Base-by-base conservation (phyloP, 2,888 invertebrate genomes). In the Coleophora deauratella region DNA sequence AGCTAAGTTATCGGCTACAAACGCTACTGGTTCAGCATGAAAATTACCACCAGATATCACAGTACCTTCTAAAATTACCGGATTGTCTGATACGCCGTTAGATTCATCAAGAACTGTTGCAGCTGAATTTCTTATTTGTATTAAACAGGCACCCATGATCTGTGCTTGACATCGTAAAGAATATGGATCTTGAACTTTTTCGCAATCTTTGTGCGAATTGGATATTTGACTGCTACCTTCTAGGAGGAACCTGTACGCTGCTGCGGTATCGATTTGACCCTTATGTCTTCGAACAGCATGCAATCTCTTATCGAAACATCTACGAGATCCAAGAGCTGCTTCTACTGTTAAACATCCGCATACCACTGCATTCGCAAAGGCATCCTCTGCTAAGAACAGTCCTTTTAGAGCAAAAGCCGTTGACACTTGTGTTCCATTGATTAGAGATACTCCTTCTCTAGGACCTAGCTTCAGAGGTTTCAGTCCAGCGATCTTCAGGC, bases 111-210 rank as follows among this genome's bases (percentile, higher is more conserved):
- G 15, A 9, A 41, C 14, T 12, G 32, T 32, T 13, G 36, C 32
- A n/a, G 41, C 36, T 27, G 36, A 31, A 13, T 37, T 14, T 12
- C 36, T 31, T 36, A 41, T 36, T 33, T 41, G 41, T 7, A 15
- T 12, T 10, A 36, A 27, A 36, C 41, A 41, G 8, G 41, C 41
- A 1, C 41, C 41, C 41, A 41, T 36, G 2, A 41, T 36, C 27
- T 41, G 41, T 8, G 41, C 36, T 12, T 41, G 41, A 14, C 41
- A 36, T 21, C 41, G 41, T 12, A 41, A 27, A 11, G 41, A 41
- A 32, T 41, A 36, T 3, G 41, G 41, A 33, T 41, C 41, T 15
- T 41, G 41, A 30, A 41, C 41, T 21, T 37, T 33, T 7, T 1
- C 9, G 10, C 41, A 41, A 12, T 41, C 33, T 15, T 15, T 27